Evolutionary conservation across 2,797 vertebrate genomes (phyloP).

Genomic region (Ceyx erithaca): DNA sequence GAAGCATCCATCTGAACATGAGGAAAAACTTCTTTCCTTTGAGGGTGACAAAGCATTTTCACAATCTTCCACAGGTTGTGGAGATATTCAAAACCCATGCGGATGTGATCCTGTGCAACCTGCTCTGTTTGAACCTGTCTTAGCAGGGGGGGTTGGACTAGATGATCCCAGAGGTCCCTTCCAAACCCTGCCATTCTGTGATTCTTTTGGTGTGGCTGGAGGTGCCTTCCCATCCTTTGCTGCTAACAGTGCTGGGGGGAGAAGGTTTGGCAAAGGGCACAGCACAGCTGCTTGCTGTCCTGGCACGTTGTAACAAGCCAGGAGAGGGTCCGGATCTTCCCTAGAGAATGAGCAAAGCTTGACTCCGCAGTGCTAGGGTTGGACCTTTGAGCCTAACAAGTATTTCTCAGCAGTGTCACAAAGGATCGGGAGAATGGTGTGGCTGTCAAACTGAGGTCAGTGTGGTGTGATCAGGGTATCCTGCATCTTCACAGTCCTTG

Average conservation of each 20-base stretch:
- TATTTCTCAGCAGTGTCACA: not conserved
- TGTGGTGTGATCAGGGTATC: not conserved
- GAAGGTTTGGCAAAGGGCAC: not conserved
- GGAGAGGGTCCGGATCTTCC: not conserved
- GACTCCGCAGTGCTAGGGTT: not conserved
- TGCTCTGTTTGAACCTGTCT: not conserved
- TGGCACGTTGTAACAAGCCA: not conserved
- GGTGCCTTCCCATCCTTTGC: not conserved
- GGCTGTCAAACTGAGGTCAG: not conserved
- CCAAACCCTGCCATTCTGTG: not conserved
- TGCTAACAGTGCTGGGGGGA: not conserved
- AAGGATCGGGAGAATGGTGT: accelerated
- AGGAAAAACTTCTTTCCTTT: not conserved
- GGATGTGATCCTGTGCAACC: not conserved
- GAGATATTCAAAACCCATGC: not conserved
- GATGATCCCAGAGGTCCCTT: not conserved
- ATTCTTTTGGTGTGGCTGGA: not conserved
- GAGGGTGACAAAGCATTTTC: not conserved
- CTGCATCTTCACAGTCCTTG: not conserved
- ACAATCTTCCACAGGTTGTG: not conserved
- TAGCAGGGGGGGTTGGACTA: not conserved
- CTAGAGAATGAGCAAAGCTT: not conserved
- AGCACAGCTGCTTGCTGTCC: not conserved
- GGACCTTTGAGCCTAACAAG: not conserved
- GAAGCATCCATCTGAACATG: not conserved